Evolutionary conservation across 2,113 vertebrate species (phyloP).

Genomic region (Sceloporus tristichus): DNA sequence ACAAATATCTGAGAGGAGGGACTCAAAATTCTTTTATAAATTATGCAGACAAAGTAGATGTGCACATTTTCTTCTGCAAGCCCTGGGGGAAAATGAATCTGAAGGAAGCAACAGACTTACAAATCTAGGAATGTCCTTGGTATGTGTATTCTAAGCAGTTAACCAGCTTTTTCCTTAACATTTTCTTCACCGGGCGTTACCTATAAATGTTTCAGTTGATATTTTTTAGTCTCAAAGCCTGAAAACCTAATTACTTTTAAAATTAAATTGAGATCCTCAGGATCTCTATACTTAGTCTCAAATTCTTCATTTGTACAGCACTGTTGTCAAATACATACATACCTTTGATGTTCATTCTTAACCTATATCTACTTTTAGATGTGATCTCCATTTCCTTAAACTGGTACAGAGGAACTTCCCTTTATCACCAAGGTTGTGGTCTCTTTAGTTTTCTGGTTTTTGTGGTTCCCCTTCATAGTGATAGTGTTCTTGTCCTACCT

Average conservation of each 20-base stretch:
- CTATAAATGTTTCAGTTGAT: not conserved
- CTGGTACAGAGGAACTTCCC: too few relatives aligned
- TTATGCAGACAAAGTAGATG: not conserved
- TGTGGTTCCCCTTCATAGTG: too few relatives aligned
- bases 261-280: not conserved
- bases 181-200: not conserved
- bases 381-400: too few relatives aligned
- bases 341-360: not conserved
- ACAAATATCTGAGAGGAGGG: not conserved
- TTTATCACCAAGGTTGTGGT: too few relatives aligned
- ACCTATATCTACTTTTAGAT: not conserved
- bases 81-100: not conserved
- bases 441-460: too few relatives aligned
- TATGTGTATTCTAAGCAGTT: not conserved
- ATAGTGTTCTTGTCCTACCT: not conserved
- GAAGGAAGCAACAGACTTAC: not conserved
- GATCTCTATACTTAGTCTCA: not conserved
- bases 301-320: not conserved
- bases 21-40: not conserved
- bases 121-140: not conserved
- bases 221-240: not conserved
- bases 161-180: not conserved
- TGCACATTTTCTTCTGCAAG: not conserved
- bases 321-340: not conserved
- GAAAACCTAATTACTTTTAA: not conserved